Conservation (phyloP, 1,140 invertebrate species). For the Eriosoma lanigerum region DNA sequence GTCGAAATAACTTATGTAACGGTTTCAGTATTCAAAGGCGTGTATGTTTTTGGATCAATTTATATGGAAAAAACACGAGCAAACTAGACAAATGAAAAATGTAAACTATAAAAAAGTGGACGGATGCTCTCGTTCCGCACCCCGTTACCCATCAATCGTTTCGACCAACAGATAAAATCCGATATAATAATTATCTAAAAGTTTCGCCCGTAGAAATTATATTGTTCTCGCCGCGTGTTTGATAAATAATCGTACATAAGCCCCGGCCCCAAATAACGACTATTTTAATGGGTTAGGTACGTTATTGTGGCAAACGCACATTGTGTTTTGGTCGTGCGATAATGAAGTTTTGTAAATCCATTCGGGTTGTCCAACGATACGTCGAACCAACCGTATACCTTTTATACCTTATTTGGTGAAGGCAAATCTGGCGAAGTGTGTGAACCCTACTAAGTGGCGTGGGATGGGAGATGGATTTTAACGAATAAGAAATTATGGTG, state of each 20-base stretch:
- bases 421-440: conserved; percentile 3
- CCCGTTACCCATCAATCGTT: no score
- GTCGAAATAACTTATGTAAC: no score
- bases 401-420: no score
- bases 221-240: neutral
- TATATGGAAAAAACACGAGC: no score
- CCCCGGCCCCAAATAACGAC: conserved; percentile 25
- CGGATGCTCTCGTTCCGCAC: no score
- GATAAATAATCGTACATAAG: neutral
- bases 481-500: conserved; percentile 47
- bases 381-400: neutral
- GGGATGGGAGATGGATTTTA: neutral
- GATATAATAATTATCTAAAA: neutral
- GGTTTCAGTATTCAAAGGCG: no score
- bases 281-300: conserved; percentile 15
- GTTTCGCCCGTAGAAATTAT: neutral
- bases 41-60: no score
- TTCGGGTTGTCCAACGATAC: conserved; percentile 3
- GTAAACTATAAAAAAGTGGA: no score
- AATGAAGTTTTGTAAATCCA: conserved; percentile 39
- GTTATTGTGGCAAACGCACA: neutral
- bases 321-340: neutral
- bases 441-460: neutral
- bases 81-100: no score
- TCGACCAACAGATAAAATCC: neutral